Conservation (phyloP, 2,113 vertebrate genomes). For the Muntiacus muntjak region DNA sequence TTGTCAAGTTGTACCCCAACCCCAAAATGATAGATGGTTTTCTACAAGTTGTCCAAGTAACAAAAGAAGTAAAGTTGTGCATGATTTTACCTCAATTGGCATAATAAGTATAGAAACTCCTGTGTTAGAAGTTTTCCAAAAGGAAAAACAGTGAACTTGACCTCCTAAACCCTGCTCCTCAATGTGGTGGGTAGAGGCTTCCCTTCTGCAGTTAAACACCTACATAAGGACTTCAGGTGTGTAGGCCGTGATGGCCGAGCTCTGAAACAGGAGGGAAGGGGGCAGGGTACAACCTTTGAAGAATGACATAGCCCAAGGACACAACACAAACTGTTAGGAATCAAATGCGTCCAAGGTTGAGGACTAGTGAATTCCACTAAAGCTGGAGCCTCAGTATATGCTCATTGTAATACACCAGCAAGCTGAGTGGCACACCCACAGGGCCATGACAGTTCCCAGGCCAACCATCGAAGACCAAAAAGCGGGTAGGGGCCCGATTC, state of each 20-base stretch:
- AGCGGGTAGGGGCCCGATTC: neutral
- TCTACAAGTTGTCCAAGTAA: neutral
- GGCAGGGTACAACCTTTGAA: neutral
- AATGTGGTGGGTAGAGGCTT: conserved; percentile 30
- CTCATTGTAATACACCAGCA: neutral
- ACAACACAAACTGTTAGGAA: neutral
- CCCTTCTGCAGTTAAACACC: conserved; percentile 36
- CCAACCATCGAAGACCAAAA: neutral
- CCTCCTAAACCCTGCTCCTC: neutral
- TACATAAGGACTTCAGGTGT: neutral
- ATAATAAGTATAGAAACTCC: neutral
- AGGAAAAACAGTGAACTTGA: neutral
- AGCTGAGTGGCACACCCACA: neutral
- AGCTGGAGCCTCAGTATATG: neutral
- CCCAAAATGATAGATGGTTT: neutral
- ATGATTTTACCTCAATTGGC: neutral
- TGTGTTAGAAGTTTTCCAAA: neutral
- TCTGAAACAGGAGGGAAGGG: neutral
- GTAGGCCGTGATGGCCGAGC: neutral
- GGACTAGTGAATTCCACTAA: neutral
- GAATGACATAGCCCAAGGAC: neutral
- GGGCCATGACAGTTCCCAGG: neutral
- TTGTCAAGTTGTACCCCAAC: neutral
- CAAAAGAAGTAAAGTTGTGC: neutral
- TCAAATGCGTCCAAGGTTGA: neutral